A percentile compares a stretch with the other conserved stretches of the same genome.
phyloP scores from a whole-genome alignment of 2,113 vertebrate species.

The Zosterops borbonicus region DNA sequence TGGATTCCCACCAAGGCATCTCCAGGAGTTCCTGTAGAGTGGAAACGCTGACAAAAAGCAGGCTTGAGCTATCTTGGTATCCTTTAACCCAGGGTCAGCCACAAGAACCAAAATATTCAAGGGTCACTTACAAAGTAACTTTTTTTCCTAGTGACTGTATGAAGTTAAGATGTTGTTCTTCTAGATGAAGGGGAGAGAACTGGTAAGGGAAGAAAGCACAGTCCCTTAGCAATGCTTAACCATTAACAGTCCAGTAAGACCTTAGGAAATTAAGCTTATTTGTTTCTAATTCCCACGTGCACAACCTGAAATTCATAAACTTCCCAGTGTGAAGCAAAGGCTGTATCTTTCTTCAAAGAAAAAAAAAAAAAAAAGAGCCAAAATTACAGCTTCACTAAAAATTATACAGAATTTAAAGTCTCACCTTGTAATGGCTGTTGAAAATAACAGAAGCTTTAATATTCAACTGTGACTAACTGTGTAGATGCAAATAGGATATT shows the following conservation, averaged over 20 bases:
- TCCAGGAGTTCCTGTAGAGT: constrained; percentile 76
- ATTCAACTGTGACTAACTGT: constrained; percentile 25
- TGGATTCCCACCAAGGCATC: constrained; percentile 86
- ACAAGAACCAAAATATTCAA: constrained; percentile 13
- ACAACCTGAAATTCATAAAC: background rate
- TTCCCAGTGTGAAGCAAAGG: background rate
- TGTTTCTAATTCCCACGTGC: constrained; percentile 23
- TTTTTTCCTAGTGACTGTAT: background rate
- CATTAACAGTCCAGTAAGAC: constrained; percentile 36
- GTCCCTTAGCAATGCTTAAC: constrained; percentile 30
- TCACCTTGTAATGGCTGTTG: background rate
- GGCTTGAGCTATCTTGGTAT: constrained; percentile 81
- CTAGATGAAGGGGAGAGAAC: background rate
- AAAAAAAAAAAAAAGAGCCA: background rate
- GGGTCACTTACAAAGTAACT: constrained; percentile 36
- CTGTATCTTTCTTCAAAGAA: background rate
- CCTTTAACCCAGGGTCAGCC: constrained; percentile 78
- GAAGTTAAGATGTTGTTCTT: constrained; percentile 24
- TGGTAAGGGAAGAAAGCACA: background rate
- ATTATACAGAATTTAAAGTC: background rate
- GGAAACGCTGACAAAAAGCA: constrained; percentile 89
- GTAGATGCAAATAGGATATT: constrained; percentile 12
- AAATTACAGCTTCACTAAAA: background rate
- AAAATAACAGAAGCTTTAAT: background rate
- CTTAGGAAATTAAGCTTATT: constrained; percentile 25